Base-by-base conservation (phyloP, 2,888 invertebrate species). In the Tiliacea citrago region DNA sequence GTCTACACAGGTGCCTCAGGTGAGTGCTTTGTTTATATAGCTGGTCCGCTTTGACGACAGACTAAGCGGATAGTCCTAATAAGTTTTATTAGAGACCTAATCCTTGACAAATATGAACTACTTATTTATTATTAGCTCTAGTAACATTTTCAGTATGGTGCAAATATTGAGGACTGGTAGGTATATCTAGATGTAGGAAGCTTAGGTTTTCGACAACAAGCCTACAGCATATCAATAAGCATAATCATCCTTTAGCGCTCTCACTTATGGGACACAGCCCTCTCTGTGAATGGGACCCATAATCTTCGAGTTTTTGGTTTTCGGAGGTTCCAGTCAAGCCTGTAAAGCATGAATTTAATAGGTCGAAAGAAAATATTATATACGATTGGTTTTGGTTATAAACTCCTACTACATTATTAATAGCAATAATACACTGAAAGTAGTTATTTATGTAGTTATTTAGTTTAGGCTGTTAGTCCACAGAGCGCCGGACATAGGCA, bases 1-100 rank as follows among this genome's bases (percentile, higher is more conserved):
- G 95, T 99, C 99, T 91, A 99, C 99, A 0, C 99, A 99, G 96
- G 97, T 99, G 81, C 99, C 99, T 67, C 99, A 99, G 97, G 99
- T 98, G 94, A 95, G 96, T 92, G 57, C 18, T 71, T 55, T 58
- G 9, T 58, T 6, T 47, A 16, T 18, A 18, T 18, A 49, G 1
- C 18, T 47, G 47, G 47, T 5, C 6, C 1, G 16, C 45, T 47
- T 12, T 47, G 16, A 16, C 16, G 47, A 16, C 47, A 16, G 0
- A 16, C 16, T 47, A 47, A 16, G 45, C 55, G 12, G 3, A 39
- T 39, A 39, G 5, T 39, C 39, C 39, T 55, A 13, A 24, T 24
- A 55, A 24, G n/a, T 12, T 55, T n/a, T 12, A 53, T 10, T 53
- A 53, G 12, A 55, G 47, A 47, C 0, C 47, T 47, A 45, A 2